Evolutionary conservation across 2,888 invertebrate species (phyloP), one percentile per base, ranked within the genome.

Genomic region (Bellardia pandia): DNA sequence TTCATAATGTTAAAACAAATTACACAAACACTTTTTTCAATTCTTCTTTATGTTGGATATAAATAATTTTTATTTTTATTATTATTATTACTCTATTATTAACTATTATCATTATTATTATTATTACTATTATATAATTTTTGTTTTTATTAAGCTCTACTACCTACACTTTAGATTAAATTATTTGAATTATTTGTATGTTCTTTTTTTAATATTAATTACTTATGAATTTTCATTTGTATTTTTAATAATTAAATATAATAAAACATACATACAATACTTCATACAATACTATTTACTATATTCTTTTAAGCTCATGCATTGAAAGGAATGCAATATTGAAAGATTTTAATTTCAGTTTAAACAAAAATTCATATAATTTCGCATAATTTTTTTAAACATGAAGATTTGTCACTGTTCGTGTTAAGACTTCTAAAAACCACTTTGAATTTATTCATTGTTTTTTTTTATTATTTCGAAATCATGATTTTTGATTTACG

Each of bases 1-100:
- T 76, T 66, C 85, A 81, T 82, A 78, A 75, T 81, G 87, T 82
- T 87, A 81, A 86, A 87, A 87, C 81, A 85, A 87, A 77, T 58
- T 75, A 87, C 76, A 81, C 80, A 78, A 78, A 74, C 75, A 83
- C 68, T 75, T 74, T 68, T 62, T 62, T 62, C 42, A 33, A 6
- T 51, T 45, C 16, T 51, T 45, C 16, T 78, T 85, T 80, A 56
- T 75, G 75, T 85, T 85, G 62, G 37, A 75, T 85, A 76, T 62
- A 62, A 66, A 45, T 23, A 69, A 75, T 62, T 33, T 30, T 62
- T 62, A 45, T 30, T 40, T 56, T 56, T 77, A 64, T 76, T 14
- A 62, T 76, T 14, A 62, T 80, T 80, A 85, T 71, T 80, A 78
- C 45, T 48, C 72, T 78, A 78, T 68, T 81, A 48, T 81, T 75